A percentile compares a stretch with the other conserved stretches of the same genome.
phyloP scores from a whole-genome alignment of 2,113 vertebrate species.

The human region GRCh38 chr11:67767501-67768000 shows the following conservation, averaged over 20 bases:
- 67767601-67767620: no score
- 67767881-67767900: neutral
- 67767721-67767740: neutral
- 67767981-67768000: neutral
- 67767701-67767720: no score
- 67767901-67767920: neutral
- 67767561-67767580: no score
- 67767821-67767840: neutral
- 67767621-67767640: no score
- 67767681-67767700: no score
- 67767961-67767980: neutral
- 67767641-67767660: no score
- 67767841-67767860: neutral
- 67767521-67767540: no score
- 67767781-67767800: neutral
- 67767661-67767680: no score
- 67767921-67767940: neutral
- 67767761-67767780: neutral
- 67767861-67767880: fast-evolving
- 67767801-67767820: neutral
- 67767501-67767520: no score
- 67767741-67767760: neutral
- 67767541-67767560: no score
- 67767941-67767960: neutral
- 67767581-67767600: no score